phyloP scores from a whole-genome alignment of 1,140 invertebrate species.

The Anastrepha ludens region DNA sequence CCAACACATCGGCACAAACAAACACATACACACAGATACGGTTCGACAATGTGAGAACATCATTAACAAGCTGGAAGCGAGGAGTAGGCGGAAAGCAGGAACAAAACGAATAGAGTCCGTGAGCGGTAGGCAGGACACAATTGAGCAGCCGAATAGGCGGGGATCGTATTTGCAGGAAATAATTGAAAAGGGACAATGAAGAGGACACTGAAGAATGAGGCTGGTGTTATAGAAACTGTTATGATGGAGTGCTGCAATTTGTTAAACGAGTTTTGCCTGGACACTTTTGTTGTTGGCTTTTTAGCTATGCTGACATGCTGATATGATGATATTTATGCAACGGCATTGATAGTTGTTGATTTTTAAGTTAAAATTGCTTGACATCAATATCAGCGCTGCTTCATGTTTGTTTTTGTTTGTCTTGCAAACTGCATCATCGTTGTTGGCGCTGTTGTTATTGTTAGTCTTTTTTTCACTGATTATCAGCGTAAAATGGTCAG shows the following conservation, averaged over 20 bases:
- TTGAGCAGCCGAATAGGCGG: not conserved
- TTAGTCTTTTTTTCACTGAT: not conserved
- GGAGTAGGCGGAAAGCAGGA: not conserved
- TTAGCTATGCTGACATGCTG: not conserved
- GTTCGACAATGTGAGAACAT: constrained; percentile 23
- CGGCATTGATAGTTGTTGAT: not conserved
- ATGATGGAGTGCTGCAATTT: constrained; percentile 26
- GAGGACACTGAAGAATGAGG: not conserved
- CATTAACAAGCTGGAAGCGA: not conserved
- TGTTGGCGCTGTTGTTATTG: not conserved
- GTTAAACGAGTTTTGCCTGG: not conserved
- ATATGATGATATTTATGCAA: not conserved
- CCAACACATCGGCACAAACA: not conserved
- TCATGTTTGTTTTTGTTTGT: not conserved
- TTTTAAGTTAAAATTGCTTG: constrained; percentile 37
- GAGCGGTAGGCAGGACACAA: not conserved
- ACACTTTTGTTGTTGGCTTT: not conserved
- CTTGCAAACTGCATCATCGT: not conserved
- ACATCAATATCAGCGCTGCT: constrained; percentile 5
- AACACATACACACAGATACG: not conserved
- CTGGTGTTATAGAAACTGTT: not conserved
- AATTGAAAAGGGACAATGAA: not conserved
- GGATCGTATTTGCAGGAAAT: not conserved
- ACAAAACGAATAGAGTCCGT: not conserved
- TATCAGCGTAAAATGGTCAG: constrained; percentile 42